Conservation (phyloP, 2,888 invertebrate species). For the Diaphora mendica region DNA sequence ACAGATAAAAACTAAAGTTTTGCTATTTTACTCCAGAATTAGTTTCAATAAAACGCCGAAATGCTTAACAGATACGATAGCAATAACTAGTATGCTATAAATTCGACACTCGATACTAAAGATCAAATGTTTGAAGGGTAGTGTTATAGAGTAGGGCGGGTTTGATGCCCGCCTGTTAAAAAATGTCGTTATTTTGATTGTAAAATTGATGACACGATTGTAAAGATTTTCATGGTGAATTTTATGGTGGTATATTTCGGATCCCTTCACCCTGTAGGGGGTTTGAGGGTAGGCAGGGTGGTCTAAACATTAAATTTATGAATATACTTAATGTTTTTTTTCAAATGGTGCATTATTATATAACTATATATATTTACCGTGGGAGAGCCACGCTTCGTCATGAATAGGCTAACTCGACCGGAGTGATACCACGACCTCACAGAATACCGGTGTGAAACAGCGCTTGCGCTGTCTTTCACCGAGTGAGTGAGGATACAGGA, state of each 20-base stretch:
- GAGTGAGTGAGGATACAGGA: too few species aligned
- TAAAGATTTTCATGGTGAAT: slow-evolving; percentile 52
- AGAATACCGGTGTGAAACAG: too few species aligned
- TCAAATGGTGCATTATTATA: background rate
- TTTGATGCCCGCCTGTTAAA: slow-evolving; percentile 53
- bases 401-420: too few species aligned
- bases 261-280: slow-evolving; percentile 21
- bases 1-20: too few species aligned
- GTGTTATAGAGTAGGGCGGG: slow-evolving; percentile 50
- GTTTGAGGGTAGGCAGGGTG: slow-evolving; percentile 12
- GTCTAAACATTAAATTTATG: slow-evolving; percentile 10
- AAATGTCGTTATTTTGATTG: slow-evolving; percentile 57
- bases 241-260: slow-evolving; percentile 49
- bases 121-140: slow-evolving; percentile 50
- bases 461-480: too few species aligned
- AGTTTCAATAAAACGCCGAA: background rate
- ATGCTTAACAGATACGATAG: slow-evolving; percentile 11
- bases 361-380: too few species aligned
- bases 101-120: slow-evolving; percentile 34
- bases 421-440: too few species aligned
- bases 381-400: too few species aligned
- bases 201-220: slow-evolving; percentile 54
- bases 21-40: background rate
- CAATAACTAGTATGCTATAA: slow-evolving; percentile 41
- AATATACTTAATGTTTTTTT: slow-evolving; percentile 1